Base-by-base conservation (phyloP, 64 coral and sea anemone species). In the Porites australiensis region DNA sequence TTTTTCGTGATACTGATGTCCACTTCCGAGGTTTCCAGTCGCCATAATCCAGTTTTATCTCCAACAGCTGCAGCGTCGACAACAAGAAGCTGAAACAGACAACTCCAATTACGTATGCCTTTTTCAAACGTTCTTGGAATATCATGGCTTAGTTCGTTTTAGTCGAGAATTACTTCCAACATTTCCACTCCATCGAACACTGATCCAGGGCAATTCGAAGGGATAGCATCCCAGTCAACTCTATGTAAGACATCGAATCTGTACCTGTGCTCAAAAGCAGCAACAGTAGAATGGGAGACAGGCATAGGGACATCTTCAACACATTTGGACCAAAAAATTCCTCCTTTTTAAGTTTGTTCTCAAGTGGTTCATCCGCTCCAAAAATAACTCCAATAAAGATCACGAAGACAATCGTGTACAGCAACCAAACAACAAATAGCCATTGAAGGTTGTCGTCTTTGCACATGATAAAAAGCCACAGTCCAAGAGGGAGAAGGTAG, bases 101-200 rank as follows among this genome's bases (percentile, higher is more conserved):
- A 58, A 87, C 88, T 14, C 19, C 6, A 20, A 95, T 70, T 11
- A 37, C 27, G 27, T 37, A 88, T 92, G 66, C 48, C 57, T 2
- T 20, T 13, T 45, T 88, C 74, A 60, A 92, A 88, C 1, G 2
- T 12, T 58, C 49, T 50, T 37, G 94, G 20, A 47, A 91, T 15
- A 12, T 77, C 71, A 2, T 72, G 50, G 1, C 51, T 48, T 23
- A 83, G 13, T 45, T 77, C 6, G 3, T 90, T 63, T 64, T 81
- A 60, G 79, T 92, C 85, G 1, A 94, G 16, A 13, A 94, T 12
- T 2, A 94, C 75, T 53, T 89, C 66, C 20, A 94, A 62, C 49
- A 89, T 74, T 89, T 94, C 92, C 0, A 94, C 59, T 10, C 59
- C 51, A 77, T 96, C 94, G 22, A 92, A 96, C 0, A 96, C n/a